Conservation (phyloP, 2,797 vertebrate genomes). For the Spinus olivaceus region DNA sequence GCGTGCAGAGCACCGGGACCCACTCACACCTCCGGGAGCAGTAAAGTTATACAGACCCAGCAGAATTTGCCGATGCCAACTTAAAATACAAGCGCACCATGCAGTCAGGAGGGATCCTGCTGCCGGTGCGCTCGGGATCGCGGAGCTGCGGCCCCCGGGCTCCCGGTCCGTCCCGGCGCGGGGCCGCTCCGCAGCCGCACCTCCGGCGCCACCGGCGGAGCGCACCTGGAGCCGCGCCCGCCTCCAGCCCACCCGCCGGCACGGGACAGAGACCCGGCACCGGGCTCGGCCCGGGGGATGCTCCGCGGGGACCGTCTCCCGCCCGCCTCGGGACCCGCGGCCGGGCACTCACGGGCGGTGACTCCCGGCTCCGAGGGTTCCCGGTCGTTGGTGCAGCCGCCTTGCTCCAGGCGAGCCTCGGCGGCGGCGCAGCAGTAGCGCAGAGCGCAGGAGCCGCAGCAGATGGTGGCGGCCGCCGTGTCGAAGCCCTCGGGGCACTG, state of each 20-base stretch:
- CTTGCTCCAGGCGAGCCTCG: constrained; percentile 91
- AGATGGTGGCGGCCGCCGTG: constrained; percentile 89
- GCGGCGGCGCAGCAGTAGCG: constrained; percentile 93
- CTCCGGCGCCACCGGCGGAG: background rate
- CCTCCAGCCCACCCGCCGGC: background rate
- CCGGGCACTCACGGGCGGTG: constrained; percentile 84
- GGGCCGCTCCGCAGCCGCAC: background rate
- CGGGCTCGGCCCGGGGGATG: background rate
- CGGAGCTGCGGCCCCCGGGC: accelerated
- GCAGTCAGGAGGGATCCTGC: background rate
- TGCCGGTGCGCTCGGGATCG: accelerated
- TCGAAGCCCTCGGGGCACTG: constrained; percentile 97
- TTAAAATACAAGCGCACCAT: accelerated
- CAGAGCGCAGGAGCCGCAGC: constrained; percentile 92
- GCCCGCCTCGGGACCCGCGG: background rate
- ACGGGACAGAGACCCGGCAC: too few species aligned
- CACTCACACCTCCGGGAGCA: background rate
- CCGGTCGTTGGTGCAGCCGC: constrained; percentile 89
- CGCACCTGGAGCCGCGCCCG: background rate
- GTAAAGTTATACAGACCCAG: background rate
- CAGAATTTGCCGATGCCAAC: background rate
- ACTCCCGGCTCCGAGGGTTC: constrained; percentile 81
- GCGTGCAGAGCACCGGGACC: background rate
- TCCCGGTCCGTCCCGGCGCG: background rate
- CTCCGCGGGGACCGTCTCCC: background rate